Evolutionary conservation across 2,797 vertebrate genomes (phyloP).

Genomic region (Acanthurus leucopareius): DNA sequence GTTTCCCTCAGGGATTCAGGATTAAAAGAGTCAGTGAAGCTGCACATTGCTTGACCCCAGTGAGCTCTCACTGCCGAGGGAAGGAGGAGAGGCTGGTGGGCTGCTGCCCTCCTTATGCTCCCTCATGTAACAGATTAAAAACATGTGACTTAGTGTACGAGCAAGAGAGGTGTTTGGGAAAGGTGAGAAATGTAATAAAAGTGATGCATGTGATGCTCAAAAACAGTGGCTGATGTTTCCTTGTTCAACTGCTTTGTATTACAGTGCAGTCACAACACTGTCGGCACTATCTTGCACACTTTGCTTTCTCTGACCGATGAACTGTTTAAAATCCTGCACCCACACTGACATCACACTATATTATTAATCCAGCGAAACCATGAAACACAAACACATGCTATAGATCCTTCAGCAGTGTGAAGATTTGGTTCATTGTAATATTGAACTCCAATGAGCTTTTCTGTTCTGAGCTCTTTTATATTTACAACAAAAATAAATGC

Average conservation of each 20-base stretch:
- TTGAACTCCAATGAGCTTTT: too few relatives aligned
- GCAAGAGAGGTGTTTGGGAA: constrained; percentile 3
- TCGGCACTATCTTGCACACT: not conserved
- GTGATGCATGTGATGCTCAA: not conserved
- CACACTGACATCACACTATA: not conserved
- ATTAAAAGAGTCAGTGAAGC: constrained; percentile 66
- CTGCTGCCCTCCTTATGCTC: constrained; percentile 14
- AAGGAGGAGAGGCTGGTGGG: constrained; percentile 26
- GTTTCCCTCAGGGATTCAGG: constrained; percentile 51
- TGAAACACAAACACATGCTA: not conserved
- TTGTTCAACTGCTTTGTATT: not conserved
- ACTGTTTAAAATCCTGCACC: not conserved
- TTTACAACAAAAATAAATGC: not conserved
- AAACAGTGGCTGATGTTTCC: constrained; percentile 1
- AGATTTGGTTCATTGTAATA: constrained; percentile 14
- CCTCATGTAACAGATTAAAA: constrained; percentile 50
- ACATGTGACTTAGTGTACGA: constrained; percentile 37
- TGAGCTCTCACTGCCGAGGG: constrained; percentile 21
- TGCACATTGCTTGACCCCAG: constrained; percentile 59
- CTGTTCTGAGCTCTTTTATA: not conserved
- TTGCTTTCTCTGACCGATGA: not conserved
- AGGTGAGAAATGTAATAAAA: constrained; percentile 19
- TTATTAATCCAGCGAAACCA: not conserved
- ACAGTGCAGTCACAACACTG: not conserved
- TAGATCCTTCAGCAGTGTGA: not conserved